Conservation (phyloP, 2,113 vertebrate genomes). For the Amia ocellicauda region DNA sequence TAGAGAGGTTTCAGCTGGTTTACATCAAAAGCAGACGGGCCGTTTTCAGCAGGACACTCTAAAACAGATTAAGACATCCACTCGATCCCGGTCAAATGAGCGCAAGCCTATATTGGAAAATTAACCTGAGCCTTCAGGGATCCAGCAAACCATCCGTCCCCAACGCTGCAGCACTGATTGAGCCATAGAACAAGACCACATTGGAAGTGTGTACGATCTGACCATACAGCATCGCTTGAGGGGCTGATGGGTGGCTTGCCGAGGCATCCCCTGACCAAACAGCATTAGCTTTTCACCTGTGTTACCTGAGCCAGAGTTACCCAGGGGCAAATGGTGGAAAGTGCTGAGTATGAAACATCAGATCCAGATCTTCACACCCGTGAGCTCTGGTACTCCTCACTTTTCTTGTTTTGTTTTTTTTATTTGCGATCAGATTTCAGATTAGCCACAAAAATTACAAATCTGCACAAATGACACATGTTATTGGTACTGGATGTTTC, state of each 20-base stretch:
- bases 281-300: neutral
- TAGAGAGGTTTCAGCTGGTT: slow-evolving; percentile 53
- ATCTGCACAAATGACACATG: neutral
- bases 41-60: neutral
- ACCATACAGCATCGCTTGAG: neutral
- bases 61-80: neutral
- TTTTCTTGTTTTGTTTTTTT: neutral
- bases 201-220: neutral
- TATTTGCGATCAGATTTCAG: neutral
- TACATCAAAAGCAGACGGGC: neutral
- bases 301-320: neutral
- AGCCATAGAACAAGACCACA: neutral
- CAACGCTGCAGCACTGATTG: neutral
- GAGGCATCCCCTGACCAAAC: neutral
- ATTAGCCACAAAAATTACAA: neutral
- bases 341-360: too few species aligned
- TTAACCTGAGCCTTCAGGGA: neutral
- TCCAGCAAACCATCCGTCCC: neutral
- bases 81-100: too few species aligned
- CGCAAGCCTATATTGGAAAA: neutral
- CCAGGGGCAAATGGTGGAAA: neutral
- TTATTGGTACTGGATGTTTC: neutral
- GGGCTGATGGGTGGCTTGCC: neutral
- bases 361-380: too few species aligned
- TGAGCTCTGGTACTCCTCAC: too few species aligned